Base-by-base conservation (phyloP, 2,113 vertebrate species). In the Columba livia region DNA sequence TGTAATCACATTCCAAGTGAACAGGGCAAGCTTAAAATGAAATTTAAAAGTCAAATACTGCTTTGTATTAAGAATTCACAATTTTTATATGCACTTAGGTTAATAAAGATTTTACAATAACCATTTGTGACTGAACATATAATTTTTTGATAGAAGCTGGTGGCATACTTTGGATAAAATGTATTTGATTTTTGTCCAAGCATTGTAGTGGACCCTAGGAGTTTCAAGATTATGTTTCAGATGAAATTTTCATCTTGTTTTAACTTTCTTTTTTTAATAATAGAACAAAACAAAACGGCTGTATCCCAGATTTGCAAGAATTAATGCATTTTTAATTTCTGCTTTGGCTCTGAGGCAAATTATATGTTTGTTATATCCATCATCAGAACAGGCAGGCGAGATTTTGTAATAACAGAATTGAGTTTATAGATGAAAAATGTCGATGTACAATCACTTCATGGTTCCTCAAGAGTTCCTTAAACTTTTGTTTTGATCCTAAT, bases 41-140 rank as follows among this genome's bases (percentile, higher is more conserved):
- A 98, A 99, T 99, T 99, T 99, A 98, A 99, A 99, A 99, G 98
- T 99, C 98, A 98, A 98, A 99, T 99, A 98, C 90, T 97, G 97
- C 98, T 98, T 98, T 97, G 97, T 97, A 98, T 98, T 98, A 98
- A 97, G 97, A 98, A 98, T 98, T 98, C 97, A 97, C 97, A 98
- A 97, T 98, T 98, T 98, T 98, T 98, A 97, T 98, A 98, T 97
- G 97, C 97, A 98, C 97, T 98, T 97, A 98, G 97, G 97, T 98
- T 98, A 98, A 98, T 98, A 98, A 98, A 98, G 97, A 98, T 98
- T 98, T 98, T 97, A 98, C 97, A 98, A 96, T 98, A 98, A 98
- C 97, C 96, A 96, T 98, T 98, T 98, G 97, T 98, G 97, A 97
- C 96, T 96, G 97, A 97, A 97, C 95, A 94, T 97, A 96, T 93